phyloP scores from a whole-genome alignment of 2,888 invertebrate genomes.

The Unio pictorum region DNA sequence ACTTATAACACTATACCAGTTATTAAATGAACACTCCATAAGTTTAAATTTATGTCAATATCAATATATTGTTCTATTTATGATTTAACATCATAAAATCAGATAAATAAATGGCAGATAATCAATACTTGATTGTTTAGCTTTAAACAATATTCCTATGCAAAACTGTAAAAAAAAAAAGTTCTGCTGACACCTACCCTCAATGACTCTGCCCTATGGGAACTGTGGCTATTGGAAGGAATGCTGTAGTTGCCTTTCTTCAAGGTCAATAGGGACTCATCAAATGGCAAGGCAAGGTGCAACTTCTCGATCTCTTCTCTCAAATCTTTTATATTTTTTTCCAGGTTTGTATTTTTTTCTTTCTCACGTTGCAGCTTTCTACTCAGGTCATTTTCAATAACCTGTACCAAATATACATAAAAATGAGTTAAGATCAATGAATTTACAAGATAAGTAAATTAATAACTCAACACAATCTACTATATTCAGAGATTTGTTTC shows the following conservation, averaged over 20 bases:
- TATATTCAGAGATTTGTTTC: too few relatives aligned
- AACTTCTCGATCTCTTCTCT: constrained; percentile 60
- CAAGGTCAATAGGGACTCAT: constrained; percentile 39
- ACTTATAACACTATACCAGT: too few relatives aligned
- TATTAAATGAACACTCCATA: too few relatives aligned
- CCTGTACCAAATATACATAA: constrained; percentile 33
- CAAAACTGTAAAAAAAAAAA: constrained; percentile 4
- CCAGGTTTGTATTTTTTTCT: constrained; percentile 57
- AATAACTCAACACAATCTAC: too few relatives aligned
- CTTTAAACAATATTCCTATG: background rate
- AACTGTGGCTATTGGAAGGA: constrained; percentile 49
- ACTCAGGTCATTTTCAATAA: constrained; percentile 55
- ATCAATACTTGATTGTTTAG: background rate
- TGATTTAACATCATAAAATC: too few relatives aligned
- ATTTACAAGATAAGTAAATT: too few relatives aligned
- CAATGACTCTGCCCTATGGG: constrained; percentile 42
- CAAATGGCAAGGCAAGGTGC: constrained; percentile 53
- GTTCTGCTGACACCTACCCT: constrained; percentile 44
- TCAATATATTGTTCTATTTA: too few relatives aligned
- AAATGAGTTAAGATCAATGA: too few relatives aligned
- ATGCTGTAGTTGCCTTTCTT: constrained; percentile 48
- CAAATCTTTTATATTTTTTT: constrained; percentile 53
- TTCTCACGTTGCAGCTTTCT: constrained; percentile 58
- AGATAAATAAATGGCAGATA: background rate
- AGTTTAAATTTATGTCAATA: too few relatives aligned